A percentile compares a stretch with the other conserved stretches of the same genome.
These are phyloP conservation scores for Bellardia bayeri DNA, from an alignment of 2,888 invertebrate species.

Conservation along the genomic window DNA sequence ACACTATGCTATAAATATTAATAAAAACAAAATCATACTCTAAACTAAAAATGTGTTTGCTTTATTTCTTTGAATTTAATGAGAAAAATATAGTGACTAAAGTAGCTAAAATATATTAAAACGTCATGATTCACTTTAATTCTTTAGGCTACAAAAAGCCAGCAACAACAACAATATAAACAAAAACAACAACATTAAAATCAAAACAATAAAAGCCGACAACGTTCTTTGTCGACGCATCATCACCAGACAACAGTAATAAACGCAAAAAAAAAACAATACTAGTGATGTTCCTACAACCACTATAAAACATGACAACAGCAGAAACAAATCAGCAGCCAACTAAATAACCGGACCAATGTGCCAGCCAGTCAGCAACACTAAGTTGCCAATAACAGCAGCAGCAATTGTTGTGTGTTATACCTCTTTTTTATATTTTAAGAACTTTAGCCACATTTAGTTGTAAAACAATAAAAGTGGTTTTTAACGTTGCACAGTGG, in stretches of 20 bases:
- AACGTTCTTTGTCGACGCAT: constrained; percentile 53
- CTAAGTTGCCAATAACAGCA: constrained; percentile 16
- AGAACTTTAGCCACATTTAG: constrained; percentile 62
- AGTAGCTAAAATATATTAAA: constrained; percentile 48
- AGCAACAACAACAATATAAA: constrained; percentile 38
- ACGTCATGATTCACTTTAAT: constrained; percentile 66
- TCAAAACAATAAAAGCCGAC: constrained; percentile 47
- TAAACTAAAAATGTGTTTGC: not conserved
- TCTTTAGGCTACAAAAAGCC: constrained; percentile 30
- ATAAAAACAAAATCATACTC: too few relatives aligned
- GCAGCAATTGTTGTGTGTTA: constrained; percentile 16
- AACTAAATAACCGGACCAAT: constrained; percentile 30
- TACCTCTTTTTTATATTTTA: constrained; percentile 27
- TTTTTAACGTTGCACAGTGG: constrained; percentile 36
- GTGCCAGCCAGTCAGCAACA: not conserved
- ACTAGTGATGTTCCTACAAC: constrained; percentile 23
- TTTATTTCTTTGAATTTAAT: constrained; percentile 42
- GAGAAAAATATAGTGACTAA: not conserved
- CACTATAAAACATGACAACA: constrained; percentile 33
- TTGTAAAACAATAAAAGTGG: constrained; percentile 60
- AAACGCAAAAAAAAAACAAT: constrained; percentile 19
- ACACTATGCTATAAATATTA: too few relatives aligned
- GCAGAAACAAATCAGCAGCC: constrained; percentile 40
- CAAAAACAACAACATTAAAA: constrained; percentile 13
- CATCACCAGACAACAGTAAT: constrained; percentile 42